A percentile compares a stretch with the other conserved stretches of the same genome.
Evolutionary conservation across 1,140 invertebrate species (phyloP).

Genomic region (Muscidifurax raptorellus): DNA sequence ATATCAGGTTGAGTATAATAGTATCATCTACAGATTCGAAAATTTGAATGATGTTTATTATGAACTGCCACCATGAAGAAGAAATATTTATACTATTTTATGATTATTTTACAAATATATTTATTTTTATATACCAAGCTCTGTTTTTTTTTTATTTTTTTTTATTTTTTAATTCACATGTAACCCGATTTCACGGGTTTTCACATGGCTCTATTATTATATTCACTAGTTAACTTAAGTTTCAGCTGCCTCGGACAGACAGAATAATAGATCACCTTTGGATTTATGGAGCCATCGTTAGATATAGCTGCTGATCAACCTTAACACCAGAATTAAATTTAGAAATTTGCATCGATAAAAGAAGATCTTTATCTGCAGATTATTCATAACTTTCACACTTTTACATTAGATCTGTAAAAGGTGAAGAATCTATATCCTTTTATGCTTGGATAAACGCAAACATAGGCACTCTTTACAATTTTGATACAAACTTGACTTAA

Average conservation of each 20-base stretch:
- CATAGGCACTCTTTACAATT: slow-evolving; percentile 53
- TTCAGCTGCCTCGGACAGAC: slow-evolving; percentile 55
- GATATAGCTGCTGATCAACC: slow-evolving; percentile 56
- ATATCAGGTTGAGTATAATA: slow-evolving; percentile 61
- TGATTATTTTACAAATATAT: slow-evolving; percentile 36
- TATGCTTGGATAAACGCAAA: slow-evolving; percentile 39
- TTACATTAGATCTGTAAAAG: slow-evolving; percentile 36
- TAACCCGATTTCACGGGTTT: slow-evolving; percentile 27
- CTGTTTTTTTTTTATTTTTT: slow-evolving; percentile 7
- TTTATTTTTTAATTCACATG: too few relatives aligned
- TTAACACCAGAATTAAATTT: slow-evolving; percentile 54
- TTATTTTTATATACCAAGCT: slow-evolving; percentile 54
- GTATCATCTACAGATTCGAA: slow-evolving; percentile 57
- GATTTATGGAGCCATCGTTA: slow-evolving; percentile 40
- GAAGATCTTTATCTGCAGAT: slow-evolving; percentile 27
- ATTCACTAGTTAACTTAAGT: slow-evolving; percentile 50
- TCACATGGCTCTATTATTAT: slow-evolving; percentile 17
- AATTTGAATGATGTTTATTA: slow-evolving; percentile 32
- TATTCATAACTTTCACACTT: slow-evolving; percentile 21
- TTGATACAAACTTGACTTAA: neutral
- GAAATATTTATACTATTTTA: slow-evolving; percentile 39
- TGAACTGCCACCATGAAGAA: slow-evolving; percentile 42
- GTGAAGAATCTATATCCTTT: slow-evolving; percentile 40
- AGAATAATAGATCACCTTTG: slow-evolving; percentile 54
- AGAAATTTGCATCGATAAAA: slow-evolving; percentile 50